Conservation (phyloP, 2,113 vertebrate species). For the Rattus norvegicus region DNA sequence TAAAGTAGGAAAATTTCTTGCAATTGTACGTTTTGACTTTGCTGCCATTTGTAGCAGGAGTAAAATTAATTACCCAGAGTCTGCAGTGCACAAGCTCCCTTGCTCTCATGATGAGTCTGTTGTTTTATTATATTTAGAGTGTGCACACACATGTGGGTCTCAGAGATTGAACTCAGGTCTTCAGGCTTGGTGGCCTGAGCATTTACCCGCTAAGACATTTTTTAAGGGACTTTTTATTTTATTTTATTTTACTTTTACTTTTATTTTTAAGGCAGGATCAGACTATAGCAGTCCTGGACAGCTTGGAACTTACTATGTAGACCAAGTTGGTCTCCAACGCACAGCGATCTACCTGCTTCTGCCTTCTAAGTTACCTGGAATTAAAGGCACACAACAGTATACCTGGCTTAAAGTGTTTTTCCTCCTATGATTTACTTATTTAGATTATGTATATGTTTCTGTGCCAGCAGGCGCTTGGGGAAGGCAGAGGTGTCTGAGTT, state of each 20-base stretch:
- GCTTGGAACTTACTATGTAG: not conserved
- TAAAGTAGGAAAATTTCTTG: conserved; percentile 6
- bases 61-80: not conserved
- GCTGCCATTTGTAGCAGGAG: not conserved
- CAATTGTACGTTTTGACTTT: not conserved
- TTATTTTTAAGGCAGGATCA: not conserved
- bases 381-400: not conserved
- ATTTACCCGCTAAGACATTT: not conserved
- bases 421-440: not conserved
- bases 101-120: not conserved
- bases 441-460: not conserved
- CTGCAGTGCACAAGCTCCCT: not conserved
- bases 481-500: not conserved
- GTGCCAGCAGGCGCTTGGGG: not conserved
- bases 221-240: not conserved
- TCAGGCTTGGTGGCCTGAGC: not conserved
- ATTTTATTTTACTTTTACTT: not conserved
- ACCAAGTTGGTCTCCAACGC: not conserved
- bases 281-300: not conserved
- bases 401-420: not conserved
- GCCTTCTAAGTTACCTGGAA: not conserved
- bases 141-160: not conserved
- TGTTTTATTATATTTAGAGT: not conserved
- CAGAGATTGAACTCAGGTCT: not conserved
- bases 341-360: not conserved